Percentiles rank a stretch among this genome's conserved stretches.
Conservation (phyloP, 1,140 invertebrate genomes). For the Zelostemma sp. region DNA sequence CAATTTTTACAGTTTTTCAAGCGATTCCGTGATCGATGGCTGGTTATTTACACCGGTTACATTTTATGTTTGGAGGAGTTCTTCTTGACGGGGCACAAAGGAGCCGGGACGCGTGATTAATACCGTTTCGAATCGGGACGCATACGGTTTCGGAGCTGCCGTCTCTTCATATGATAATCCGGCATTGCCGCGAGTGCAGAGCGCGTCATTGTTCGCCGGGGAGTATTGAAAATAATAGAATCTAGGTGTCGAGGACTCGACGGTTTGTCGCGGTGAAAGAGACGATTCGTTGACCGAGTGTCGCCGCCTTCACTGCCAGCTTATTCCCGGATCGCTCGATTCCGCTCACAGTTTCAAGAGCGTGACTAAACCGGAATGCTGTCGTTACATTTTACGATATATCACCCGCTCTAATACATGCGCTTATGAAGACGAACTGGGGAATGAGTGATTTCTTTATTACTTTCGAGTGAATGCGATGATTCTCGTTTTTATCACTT, state of each 20-base stretch:
- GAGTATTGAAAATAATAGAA: conserved; percentile 32
- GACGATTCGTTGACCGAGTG: conserved; percentile 29
- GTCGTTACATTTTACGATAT: too few species aligned
- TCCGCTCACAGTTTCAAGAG: conserved; percentile 44
- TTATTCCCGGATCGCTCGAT: conserved; percentile 27
- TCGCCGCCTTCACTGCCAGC: conserved; percentile 13
- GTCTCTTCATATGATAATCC: conserved; percentile 43
- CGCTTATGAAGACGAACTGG: too few species aligned
- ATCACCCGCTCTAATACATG: too few species aligned
- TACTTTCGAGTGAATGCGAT: too few species aligned
- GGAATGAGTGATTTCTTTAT: too few species aligned
- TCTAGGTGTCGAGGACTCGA: conserved; percentile 20
- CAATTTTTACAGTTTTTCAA: neutral
- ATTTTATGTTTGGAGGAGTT: conserved; percentile 5
- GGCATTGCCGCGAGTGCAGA: conserved; percentile 25
- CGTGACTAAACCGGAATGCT: conserved; percentile 52
- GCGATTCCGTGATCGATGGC: neutral
- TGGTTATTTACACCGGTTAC: neutral
- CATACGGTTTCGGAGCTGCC: conserved; percentile 16
- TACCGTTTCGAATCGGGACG: conserved; percentile 37
- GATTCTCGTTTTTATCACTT: too few species aligned
- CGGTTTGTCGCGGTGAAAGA: conserved; percentile 14
- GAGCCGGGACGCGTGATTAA: conserved; percentile 31
- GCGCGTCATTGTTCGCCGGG: conserved; percentile 26
- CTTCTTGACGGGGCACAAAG: conserved; percentile 22